Conservation (phyloP, 2,113 vertebrate species). For the Erpornis zantholeuca region DNA sequence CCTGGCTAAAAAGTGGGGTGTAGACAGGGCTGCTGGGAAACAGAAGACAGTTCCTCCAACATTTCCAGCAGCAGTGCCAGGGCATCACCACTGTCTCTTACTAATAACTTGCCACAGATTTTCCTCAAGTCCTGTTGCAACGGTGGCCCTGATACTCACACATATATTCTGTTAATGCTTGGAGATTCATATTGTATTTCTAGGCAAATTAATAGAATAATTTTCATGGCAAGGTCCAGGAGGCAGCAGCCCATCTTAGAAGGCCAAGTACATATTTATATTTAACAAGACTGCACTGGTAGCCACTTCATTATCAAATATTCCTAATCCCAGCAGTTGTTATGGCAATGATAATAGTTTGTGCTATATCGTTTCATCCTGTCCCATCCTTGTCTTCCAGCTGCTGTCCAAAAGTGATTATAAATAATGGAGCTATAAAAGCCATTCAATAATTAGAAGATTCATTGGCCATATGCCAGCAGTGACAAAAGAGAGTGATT, state of each 20-base stretch:
- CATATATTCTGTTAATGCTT: neutral
- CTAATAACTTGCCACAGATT: neutral
- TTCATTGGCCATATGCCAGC: slow-evolving; percentile 75
- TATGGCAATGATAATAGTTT: slow-evolving; percentile 44
- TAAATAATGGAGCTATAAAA: slow-evolving; percentile 76
- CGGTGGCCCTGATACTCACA: neutral
- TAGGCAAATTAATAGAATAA: neutral
- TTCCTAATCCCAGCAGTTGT: slow-evolving; percentile 52
- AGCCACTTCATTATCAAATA: slow-evolving; percentile 16
- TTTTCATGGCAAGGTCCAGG: neutral
- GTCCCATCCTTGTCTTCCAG: slow-evolving; percentile 56
- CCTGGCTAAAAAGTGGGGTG: neutral
- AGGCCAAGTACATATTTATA: neutral
- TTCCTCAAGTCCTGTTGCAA: neutral
- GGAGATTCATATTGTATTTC: neutral
- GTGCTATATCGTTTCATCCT: slow-evolving; percentile 25
- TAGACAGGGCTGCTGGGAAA: neutral
- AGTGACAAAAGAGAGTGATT: slow-evolving; percentile 69
- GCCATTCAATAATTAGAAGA: slow-evolving; percentile 72
- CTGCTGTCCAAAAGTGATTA: slow-evolving; percentile 71
- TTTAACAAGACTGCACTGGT: neutral
- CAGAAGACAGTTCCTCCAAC: neutral
- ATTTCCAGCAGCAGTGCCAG: neutral
- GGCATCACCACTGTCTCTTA: neutral
- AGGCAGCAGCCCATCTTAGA: neutral